These are phyloP conservation scores for Sebastes minor DNA, from an alignment of 2,797 vertebrate species.

Conservation along the genomic window DNA sequence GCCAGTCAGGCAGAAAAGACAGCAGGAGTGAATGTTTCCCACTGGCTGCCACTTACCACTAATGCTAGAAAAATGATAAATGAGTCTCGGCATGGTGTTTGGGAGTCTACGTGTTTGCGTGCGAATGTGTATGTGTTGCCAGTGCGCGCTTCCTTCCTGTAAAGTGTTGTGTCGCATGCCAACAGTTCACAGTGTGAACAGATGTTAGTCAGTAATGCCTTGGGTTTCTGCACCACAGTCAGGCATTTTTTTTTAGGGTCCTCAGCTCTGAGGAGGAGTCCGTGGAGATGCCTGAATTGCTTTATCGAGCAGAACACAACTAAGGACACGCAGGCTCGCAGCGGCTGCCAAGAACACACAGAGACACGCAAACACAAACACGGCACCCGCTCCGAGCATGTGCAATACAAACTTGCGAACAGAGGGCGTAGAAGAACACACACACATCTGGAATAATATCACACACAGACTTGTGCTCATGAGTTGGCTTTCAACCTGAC, in stretches of 20 bases:
- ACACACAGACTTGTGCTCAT: background rate
- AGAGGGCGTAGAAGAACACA: background rate
- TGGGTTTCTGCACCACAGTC: constrained; percentile 62
- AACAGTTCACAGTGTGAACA: constrained; percentile 77
- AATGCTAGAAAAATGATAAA: constrained; percentile 75
- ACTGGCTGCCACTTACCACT: constrained; percentile 70
- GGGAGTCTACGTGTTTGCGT: constrained; percentile 26
- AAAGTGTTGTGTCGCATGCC: constrained; percentile 68
- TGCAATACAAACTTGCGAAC: constrained; percentile 41
- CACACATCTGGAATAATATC: constrained; percentile 18
- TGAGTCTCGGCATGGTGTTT: constrained; percentile 56
- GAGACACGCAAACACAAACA: constrained; percentile 36
- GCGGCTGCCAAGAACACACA: constrained; percentile 50
- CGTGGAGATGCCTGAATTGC: constrained; percentile 68
- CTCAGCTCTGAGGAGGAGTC: constrained; percentile 62
- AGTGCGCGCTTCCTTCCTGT: constrained; percentile 40
- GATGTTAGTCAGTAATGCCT: constrained; percentile 74
- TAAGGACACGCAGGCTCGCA: constrained; percentile 56
- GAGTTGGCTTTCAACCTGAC: constrained; percentile 13
- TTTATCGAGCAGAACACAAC: constrained; percentile 70
- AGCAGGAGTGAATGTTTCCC: constrained; percentile 63
- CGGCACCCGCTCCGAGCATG: constrained; percentile 17
- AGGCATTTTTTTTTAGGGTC: constrained; percentile 60
- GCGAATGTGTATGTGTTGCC: constrained; percentile 39
- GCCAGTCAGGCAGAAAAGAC: constrained; percentile 53